A percentile compares a stretch with the other conserved stretches of the same genome.
Conservation (phyloP, 2,113 vertebrate genomes). For the Panthera leo region DNA sequence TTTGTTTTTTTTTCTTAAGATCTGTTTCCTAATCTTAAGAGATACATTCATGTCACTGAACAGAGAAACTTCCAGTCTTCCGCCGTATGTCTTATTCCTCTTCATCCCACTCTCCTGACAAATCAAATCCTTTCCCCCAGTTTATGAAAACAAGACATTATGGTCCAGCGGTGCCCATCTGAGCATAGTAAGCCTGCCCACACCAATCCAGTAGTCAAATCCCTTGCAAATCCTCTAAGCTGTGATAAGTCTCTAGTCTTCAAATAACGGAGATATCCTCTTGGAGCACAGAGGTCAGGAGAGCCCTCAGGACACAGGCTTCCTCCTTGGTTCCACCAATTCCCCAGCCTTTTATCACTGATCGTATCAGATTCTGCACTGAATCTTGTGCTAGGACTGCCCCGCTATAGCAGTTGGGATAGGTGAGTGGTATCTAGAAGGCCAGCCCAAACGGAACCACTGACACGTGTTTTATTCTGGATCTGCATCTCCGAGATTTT, state of each 20-base stretch:
- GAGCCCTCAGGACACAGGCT: not conserved
- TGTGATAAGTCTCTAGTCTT: not conserved
- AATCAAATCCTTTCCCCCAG: not conserved
- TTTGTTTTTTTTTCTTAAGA: not conserved
- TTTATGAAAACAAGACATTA: not conserved
- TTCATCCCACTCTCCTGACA: not conserved
- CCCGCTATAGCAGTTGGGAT: accelerated
- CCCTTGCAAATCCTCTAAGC: constrained; percentile 72
- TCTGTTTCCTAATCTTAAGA: not conserved
- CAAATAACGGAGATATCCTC: not conserved
- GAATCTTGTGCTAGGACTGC: not conserved
- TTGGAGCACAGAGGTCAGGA: not conserved
- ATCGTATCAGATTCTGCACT: accelerated
- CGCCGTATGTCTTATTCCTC: not conserved
- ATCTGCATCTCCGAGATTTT: not conserved
- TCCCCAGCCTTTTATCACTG: not conserved
- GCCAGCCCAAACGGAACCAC: not conserved
- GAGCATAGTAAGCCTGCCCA: not conserved
- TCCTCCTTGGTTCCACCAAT: accelerated
- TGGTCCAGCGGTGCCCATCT: constrained; percentile 49
- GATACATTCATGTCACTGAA: not conserved
- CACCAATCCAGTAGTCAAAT: not conserved
- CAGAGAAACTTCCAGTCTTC: not conserved
- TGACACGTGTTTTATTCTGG: not conserved
- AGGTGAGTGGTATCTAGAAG: accelerated